Conservation (phyloP, 2,113 vertebrate genomes). For the human region DNA sequence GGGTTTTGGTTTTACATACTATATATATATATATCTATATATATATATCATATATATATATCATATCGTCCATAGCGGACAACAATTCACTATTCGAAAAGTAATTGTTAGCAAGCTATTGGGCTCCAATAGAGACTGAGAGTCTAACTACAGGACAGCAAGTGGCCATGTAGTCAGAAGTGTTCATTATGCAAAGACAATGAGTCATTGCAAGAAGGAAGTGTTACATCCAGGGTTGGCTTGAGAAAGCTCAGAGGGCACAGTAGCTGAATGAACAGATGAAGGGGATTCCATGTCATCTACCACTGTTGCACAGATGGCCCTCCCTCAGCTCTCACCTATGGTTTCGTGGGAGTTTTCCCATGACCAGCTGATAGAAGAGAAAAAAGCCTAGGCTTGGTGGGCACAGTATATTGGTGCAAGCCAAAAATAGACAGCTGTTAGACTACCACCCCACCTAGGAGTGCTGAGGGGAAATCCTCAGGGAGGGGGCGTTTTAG, state of each 20-base stretch:
- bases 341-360: background rate
- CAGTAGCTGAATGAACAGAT: background rate
- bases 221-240: background rate
- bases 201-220: background rate
- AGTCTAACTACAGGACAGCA: background rate
- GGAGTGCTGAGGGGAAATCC: background rate
- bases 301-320: accelerated
- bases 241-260: background rate
- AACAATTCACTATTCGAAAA: background rate
- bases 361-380: background rate
- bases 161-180: background rate
- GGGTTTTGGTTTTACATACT: background rate
- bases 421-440: background rate
- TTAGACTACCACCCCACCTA: background rate
- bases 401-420: background rate
- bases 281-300: background rate
- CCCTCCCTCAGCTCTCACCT: background rate
- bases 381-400: background rate
- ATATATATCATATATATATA: too few relatives aligned
- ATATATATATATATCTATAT: too few relatives aligned
- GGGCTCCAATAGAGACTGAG: background rate
- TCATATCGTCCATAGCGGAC: background rate
- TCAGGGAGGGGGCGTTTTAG: background rate
- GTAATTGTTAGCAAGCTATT: background rate
- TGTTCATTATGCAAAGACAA: background rate